These are phyloP conservation scores for Triplophysa tibetana DNA, from an alignment of 2,113 vertebrate species.

Conservation along the genomic window DNA sequence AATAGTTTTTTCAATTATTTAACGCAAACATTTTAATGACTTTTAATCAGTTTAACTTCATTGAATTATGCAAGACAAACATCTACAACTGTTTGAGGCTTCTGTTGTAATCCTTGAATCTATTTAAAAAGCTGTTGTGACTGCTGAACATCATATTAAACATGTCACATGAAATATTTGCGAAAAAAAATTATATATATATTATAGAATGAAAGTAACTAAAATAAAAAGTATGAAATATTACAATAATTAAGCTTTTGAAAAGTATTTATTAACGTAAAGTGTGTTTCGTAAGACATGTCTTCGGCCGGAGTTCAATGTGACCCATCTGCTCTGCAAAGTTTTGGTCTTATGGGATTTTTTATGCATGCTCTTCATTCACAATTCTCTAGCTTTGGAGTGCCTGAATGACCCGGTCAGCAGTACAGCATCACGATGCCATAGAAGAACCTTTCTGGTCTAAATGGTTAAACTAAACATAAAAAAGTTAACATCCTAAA, in stretches of 20 bases:
- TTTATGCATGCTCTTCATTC: slow-evolving; percentile 23
- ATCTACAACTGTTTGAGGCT: not conserved
- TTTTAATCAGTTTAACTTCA: slow-evolving; percentile 35
- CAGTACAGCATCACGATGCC: not conserved
- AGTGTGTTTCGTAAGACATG: too few species aligned
- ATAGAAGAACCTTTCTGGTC: too few species aligned
- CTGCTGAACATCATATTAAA: too few species aligned
- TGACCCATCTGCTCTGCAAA: not conserved
- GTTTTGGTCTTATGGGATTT: not conserved
- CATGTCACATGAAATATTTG: too few species aligned
- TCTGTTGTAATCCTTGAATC: not conserved
- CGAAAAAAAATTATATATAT: too few species aligned
- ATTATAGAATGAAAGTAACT: too few species aligned
- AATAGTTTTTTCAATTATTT: slow-evolving; percentile 23
- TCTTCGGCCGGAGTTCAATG: not conserved
- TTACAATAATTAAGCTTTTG: too few species aligned
- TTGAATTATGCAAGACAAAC: slow-evolving; percentile 38
- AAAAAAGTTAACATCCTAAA: too few species aligned
- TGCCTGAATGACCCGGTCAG: not conserved
- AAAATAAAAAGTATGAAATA: too few species aligned
- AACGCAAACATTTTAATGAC: slow-evolving; percentile 23
- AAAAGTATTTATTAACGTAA: too few species aligned
- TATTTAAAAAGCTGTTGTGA: not conserved
- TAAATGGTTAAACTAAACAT: too few species aligned
- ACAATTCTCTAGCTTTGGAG: not conserved